Percentiles rank a stretch among this genome's conserved stretches.
Evolutionary conservation across 2,113 vertebrate species (phyloP).

Genomic region (Triplophysa rosa): DNA sequence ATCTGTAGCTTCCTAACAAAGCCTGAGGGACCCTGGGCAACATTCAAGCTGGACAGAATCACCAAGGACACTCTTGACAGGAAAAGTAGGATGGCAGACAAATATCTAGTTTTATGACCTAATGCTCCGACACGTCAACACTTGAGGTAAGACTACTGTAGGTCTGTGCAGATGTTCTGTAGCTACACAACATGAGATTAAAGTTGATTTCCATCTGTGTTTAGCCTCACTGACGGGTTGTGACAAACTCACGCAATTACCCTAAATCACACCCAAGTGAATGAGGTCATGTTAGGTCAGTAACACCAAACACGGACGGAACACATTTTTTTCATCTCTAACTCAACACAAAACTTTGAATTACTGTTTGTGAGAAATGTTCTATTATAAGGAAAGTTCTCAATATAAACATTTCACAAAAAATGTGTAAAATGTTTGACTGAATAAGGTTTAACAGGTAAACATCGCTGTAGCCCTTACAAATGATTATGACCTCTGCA

Average conservation of each 20-base stretch:
- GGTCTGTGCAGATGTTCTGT: background rate
- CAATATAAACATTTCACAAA: too few species aligned
- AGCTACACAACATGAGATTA: constrained; percentile 7
- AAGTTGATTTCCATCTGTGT: constrained; percentile 23
- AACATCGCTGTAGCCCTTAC: background rate
- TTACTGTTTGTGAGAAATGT: too few species aligned
- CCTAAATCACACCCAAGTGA: constrained; percentile 23
- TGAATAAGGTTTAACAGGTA: background rate
- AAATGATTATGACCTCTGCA: background rate
- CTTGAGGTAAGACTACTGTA: constrained; percentile 1
- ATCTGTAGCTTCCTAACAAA: constrained; percentile 43
- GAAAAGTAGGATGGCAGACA: constrained; percentile 8
- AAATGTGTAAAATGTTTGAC: too few species aligned
- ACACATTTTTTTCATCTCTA: background rate
- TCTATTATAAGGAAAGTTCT: too few species aligned
- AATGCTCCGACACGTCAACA: constrained; percentile 9
- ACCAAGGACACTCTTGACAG: constrained; percentile 24
- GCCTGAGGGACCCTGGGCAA: constrained; percentile 34
- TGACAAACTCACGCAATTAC: constrained; percentile 11
- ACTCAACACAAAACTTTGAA: too few species aligned
- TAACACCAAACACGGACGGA: background rate
- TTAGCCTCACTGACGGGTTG: constrained; percentile 1
- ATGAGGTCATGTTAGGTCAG: constrained; percentile 1
- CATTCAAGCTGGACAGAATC: constrained; percentile 35
- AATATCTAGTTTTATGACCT: constrained; percentile 17